Percentiles rank a stretch among this genome's conserved stretches.
Evolutionary conservation across 2,888 invertebrate species (phyloP).

Genomic region (Tromatobia lineatoria): DNA sequence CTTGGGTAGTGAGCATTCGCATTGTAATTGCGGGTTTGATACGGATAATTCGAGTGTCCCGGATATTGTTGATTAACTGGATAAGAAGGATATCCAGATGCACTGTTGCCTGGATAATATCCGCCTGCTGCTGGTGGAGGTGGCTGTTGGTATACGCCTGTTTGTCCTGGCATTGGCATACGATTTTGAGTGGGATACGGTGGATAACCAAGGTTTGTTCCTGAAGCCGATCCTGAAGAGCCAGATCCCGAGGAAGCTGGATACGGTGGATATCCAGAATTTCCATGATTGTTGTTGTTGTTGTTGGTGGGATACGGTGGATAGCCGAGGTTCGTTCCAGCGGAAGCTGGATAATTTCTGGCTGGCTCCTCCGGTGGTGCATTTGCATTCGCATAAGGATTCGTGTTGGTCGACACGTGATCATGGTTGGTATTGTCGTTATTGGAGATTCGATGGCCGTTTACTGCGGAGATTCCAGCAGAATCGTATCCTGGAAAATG

Average conservation of each 20-base stretch:
- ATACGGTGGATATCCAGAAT: constrained; percentile 74
- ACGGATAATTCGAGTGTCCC: constrained; percentile 74
- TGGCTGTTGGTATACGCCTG: constrained; percentile 65
- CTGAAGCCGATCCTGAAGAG: constrained; percentile 50
- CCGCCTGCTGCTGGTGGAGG: constrained; percentile 59
- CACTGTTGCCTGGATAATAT: constrained; percentile 69
- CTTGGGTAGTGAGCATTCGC: constrained; percentile 73
- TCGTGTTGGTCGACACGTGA: constrained; percentile 73
- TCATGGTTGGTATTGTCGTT: constrained; percentile 69
- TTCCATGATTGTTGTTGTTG: constrained; percentile 70
- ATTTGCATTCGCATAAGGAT: constrained; percentile 82
- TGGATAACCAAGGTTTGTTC: constrained; percentile 78
- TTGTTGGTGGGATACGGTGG: constrained; percentile 77
- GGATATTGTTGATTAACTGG: constrained; percentile 74
- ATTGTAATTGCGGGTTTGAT: constrained; percentile 73
- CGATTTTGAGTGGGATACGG: constrained; percentile 80
- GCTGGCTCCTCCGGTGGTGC: constrained; percentile 78
- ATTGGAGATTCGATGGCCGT: constrained; percentile 76
- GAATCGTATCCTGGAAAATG: constrained; percentile 82
- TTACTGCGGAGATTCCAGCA: constrained; percentile 80
- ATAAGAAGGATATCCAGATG: constrained; percentile 68
- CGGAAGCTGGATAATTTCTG: constrained; percentile 72
- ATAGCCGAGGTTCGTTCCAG: constrained; percentile 78
- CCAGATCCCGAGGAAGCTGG: constrained; percentile 69
- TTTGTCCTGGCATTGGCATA: constrained; percentile 79